Base-by-base conservation (phyloP, 2,888 invertebrate species). In the Myathropa florea region DNA sequence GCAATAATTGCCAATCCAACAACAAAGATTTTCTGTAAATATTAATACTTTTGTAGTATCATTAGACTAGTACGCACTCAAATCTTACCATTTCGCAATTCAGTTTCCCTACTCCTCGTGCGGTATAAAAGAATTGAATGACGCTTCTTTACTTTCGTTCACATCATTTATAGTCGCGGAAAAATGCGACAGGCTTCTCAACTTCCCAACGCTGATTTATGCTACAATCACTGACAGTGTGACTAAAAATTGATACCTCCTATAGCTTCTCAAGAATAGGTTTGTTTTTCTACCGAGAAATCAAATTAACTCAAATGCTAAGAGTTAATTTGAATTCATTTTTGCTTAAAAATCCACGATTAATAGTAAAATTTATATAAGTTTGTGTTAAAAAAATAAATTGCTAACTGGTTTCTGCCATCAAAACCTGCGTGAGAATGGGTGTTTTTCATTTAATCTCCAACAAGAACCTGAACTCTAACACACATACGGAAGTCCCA, bases 91-190 rank as follows among this genome's bases (percentile, higher is more conserved):
- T 86, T 79, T 24, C 33, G 67, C 24, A 71, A 70, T 30, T 75
- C 75, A 4, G 61, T 61, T 67, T 68, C 23, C 71, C 76, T 81
- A 73, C 68, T 73, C 85, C 78, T 79, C 86, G 73, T 71, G 63
- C 65, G 85, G 73, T 86, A 73, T 60, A 78, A 86, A 71, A 75
- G 83, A 86, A 70, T 73, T 78, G 83, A 86, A 86, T 86, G 86
- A 79, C 73, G 83, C 61, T 75, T 36, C 18, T 3, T 64, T 36
- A 55, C 61, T 26, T 46, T 60, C 33, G 83, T 64, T 75, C 86
- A 78, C 83, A 78, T 71, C 86, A 86, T 86, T 86, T 86, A 86
- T 86, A 86, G 78, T 71, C 71, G 67, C 39, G 14, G 26, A 76
- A 71, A 71, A 68, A 57, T 46, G 18, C 68, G 57, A 64, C 78